Percentiles rank a stretch among this genome's conserved stretches.
These are phyloP conservation scores for Pammene aurita DNA, from an alignment of 2,888 invertebrate genomes.

Conservation along the genomic window DNA sequence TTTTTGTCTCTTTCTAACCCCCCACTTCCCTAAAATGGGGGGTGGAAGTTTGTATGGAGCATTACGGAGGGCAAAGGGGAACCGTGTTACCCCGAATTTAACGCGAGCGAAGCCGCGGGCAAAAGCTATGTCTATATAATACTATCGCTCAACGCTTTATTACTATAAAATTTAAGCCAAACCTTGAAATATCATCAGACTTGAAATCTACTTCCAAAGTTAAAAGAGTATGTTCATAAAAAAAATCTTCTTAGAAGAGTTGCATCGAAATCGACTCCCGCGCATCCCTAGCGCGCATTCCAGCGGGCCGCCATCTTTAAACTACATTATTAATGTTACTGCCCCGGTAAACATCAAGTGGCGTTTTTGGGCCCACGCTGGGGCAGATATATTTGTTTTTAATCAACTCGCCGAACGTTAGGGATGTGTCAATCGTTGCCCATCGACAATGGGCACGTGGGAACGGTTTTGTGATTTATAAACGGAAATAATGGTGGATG, in stretches of 20 bases:
- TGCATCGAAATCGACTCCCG: constrained; percentile 44
- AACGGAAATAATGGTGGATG: neutral
- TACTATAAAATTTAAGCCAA: too few relatives aligned
- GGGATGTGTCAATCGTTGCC: constrained; percentile 31
- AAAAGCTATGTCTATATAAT: too few relatives aligned
- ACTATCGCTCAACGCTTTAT: too few relatives aligned
- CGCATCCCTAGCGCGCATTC: constrained; percentile 71
- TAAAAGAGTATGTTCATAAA: neutral
- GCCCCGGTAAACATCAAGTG: constrained; percentile 64
- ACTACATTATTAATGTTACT: constrained; percentile 80
- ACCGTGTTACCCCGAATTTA: too few relatives aligned
- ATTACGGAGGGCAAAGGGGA: too few relatives aligned
- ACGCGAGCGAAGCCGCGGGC: too few relatives aligned
- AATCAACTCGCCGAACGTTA: constrained; percentile 18
- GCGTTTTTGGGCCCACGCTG: constrained; percentile 56
- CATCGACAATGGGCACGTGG: constrained; percentile 21
- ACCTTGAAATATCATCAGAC: too few relatives aligned
- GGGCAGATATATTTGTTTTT: constrained; percentile 32
- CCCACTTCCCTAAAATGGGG: too few relatives aligned
- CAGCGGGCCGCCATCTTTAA: constrained; percentile 73
- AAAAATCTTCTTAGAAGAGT: neutral
- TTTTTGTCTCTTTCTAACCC: too few relatives aligned
- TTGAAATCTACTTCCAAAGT: too few relatives aligned
- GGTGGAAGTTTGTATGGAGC: too few relatives aligned
- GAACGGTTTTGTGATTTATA: constrained; percentile 21